Conservation (phyloP, 1,140 invertebrate species). For the Drosophila erecta region DNA sequence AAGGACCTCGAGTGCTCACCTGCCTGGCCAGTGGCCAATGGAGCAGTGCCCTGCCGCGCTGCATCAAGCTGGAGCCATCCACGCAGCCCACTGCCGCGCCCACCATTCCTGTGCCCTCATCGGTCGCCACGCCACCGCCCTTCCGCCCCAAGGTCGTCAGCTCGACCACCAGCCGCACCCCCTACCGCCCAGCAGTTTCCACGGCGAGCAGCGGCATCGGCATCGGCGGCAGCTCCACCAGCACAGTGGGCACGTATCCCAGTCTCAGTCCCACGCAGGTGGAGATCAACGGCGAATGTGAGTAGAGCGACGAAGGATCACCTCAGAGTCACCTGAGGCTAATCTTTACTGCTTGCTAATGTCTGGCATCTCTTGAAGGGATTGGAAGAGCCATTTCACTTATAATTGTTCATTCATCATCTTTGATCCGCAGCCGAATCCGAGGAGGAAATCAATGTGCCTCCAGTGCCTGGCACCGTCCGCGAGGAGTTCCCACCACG, state of each 20-base stretch:
- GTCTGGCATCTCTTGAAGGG: no score
- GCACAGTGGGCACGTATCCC: conserved; percentile 49
- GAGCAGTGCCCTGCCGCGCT: conserved; percentile 90
- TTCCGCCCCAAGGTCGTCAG: conserved; percentile 58
- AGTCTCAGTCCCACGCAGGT: conserved; percentile 66
- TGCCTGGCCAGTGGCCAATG: conserved; percentile 92
- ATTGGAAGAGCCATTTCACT: not conserved
- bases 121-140: conserved; percentile 56
- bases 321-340: not conserved
- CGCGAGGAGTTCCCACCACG: conserved; percentile 82
- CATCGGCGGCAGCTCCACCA: conserved; percentile 34
- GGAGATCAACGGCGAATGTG: conserved; percentile 80
- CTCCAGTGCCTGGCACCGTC: conserved; percentile 78
- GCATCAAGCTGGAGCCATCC: conserved; percentile 87
- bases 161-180: conserved; percentile 56
- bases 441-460: conserved; percentile 78
- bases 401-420: no score
- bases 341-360: no score
- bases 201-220: conserved; percentile 50
- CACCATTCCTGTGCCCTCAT: conserved; percentile 63
- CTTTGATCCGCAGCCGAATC: conserved; percentile 50
- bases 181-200: conserved; percentile 52
- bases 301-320: conserved; percentile 20
- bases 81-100: conserved; percentile 66
- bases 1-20: conserved; percentile 88